These are phyloP conservation scores for Solenopsis fugax DNA, from an alignment of 1,140 invertebrate species.

Conservation along the genomic window DNA sequence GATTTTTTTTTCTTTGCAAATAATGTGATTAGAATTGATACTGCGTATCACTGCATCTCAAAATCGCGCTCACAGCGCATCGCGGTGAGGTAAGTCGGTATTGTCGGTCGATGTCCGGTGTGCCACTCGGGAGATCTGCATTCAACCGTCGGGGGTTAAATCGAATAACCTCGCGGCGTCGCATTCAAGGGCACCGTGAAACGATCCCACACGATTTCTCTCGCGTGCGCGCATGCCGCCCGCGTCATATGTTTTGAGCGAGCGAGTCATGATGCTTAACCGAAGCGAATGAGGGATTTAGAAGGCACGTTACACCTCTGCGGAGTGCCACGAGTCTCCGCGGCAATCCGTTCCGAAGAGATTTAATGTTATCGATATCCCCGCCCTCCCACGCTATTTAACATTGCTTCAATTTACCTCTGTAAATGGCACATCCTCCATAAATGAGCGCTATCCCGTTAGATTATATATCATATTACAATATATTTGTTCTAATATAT, in stretches of 20 bases:
- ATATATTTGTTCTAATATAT: neutral
- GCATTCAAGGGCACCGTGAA: slow-evolving; percentile 66
- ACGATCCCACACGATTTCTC: slow-evolving; percentile 64
- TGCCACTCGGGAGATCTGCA: slow-evolving; percentile 56
- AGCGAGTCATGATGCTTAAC: slow-evolving; percentile 57
- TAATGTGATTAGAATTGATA: neutral
- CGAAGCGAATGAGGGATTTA: slow-evolving; percentile 62
- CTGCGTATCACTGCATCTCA: neutral
- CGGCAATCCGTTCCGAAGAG: slow-evolving; percentile 44
- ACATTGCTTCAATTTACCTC: slow-evolving; percentile 27
- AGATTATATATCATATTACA: neutral
- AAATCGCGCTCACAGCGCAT: slow-evolving; percentile 27
- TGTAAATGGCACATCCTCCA: slow-evolving; percentile 1
- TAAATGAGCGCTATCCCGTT: neutral
- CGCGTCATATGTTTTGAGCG: slow-evolving; percentile 52
- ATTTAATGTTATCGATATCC: slow-evolving; percentile 52
- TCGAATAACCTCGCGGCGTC: slow-evolving; percentile 67
- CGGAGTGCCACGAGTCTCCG: neutral
- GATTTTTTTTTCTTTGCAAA: neutral
- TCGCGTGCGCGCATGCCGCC: slow-evolving; percentile 30
- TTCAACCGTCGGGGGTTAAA: slow-evolving; percentile 67
- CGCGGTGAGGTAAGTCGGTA: slow-evolving; percentile 34
- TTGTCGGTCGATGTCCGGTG: slow-evolving; percentile 48
- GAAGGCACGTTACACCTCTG: slow-evolving; percentile 42
- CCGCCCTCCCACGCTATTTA: slow-evolving; percentile 17